Percentiles rank a stretch among this genome's conserved stretches.
phyloP scores from a whole-genome alignment of 2,888 invertebrate genomes.

The Hemicrepidius hirtus region DNA sequence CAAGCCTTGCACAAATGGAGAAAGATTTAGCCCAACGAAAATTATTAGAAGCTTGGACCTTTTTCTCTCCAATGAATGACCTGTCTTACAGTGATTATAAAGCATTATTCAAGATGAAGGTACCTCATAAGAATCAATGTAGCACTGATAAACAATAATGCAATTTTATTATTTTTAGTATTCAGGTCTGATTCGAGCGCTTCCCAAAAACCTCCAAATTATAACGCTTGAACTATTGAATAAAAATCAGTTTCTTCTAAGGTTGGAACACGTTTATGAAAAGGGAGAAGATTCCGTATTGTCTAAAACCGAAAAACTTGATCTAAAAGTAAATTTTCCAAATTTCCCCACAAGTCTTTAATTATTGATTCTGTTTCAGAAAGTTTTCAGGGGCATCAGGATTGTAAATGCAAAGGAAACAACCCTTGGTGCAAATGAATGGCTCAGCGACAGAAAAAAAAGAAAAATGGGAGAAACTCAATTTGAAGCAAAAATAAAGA shows the following conservation, averaged over 20 bases:
- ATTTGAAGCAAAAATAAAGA: too few relatives aligned
- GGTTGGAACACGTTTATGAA: slow-evolving; percentile 87
- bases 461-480: too few relatives aligned
- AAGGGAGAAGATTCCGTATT: slow-evolving; percentile 76
- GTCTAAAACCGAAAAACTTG: slow-evolving; percentile 75
- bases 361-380: slow-evolving; percentile 68
- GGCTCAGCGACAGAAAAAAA: slow-evolving; percentile 64
- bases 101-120: slow-evolving; percentile 69
- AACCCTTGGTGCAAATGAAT: slow-evolving; percentile 73
- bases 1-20: slow-evolving; percentile 70
- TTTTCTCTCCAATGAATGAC: slow-evolving; percentile 75
- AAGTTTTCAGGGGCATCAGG: slow-evolving; percentile 62
- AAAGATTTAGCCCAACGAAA: slow-evolving; percentile 73
- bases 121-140: slow-evolving; percentile 60
- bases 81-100: slow-evolving; percentile 74
- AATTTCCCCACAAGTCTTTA: slow-evolving; percentile 55
- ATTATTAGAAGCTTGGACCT: slow-evolving; percentile 77
- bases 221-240: slow-evolving; percentile 88
- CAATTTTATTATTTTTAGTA: slow-evolving; percentile 69
- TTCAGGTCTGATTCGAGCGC: slow-evolving; percentile 73
- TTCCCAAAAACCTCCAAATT: slow-evolving; percentile 84
- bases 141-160: background rate
- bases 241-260: slow-evolving; percentile 76
- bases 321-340: slow-evolving; percentile 72
- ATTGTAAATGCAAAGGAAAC: slow-evolving; percentile 66